Evolutionary conservation across 2,113 vertebrate species (phyloP), one percentile per base, ranked within the genome.

Genomic region (Chaenocephalus aceratus): DNA sequence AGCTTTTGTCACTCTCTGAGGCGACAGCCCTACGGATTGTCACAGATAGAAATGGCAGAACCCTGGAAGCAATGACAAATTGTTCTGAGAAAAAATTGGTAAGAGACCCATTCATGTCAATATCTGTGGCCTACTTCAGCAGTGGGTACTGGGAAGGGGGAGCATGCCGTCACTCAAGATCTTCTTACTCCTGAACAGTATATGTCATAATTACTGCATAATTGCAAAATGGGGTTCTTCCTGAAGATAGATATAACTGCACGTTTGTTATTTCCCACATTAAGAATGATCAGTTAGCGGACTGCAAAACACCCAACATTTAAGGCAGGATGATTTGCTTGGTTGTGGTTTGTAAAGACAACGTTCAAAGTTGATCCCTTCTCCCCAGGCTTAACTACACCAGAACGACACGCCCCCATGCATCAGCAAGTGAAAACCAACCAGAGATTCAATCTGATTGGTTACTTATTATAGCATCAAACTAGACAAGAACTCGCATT

Each of bases 1-100:
- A 94, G 87, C 85, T 92, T 91, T 91, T 93, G 93, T 93, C 92
- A 94, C 86, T 93, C 89, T 89, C 80, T 74, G 87, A 90, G 91
- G 90, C 82, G 76, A 83, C 80, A 44, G 84, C 86, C 87, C 90
- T 80, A 77, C 75, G 91, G 90, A 93, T 92, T 93, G 94, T 92
- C 87, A 90, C 89, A 82, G 89, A 94, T 93, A 92, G 86, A 93
- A 86, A 91, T 75, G 88, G 83, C 58, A 85, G 83, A 91, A 82
- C 77, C 82, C 79, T 75, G 74, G 83, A 92, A 90, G 93, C 89
- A 85, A 80, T 88, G 85, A 90, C 90, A 93, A 91, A 90, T 89
- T 92, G 88, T 89, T 91, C 89, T 64, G 84, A 85, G 79, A 82
- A 73, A 75, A 72, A 87, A 54, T 80, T 86, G 74, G 30, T 56